phyloP scores from a whole-genome alignment of 2,797 vertebrate species.

The Eptatretus atami region DNA sequence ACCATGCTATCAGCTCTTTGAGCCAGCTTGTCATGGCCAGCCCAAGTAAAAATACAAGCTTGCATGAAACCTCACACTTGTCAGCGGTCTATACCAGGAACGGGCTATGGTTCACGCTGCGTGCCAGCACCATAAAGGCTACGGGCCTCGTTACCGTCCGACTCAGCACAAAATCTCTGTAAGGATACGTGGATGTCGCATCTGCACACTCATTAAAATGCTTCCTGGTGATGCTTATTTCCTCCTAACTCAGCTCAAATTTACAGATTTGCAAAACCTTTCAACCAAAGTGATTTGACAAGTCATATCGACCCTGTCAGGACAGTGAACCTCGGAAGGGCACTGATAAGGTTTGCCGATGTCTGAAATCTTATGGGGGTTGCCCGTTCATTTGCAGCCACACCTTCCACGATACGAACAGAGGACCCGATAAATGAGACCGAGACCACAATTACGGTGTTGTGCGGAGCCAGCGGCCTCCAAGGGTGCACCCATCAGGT shows the following conservation, averaged over 20 bases:
- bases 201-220: background rate
- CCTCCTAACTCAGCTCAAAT: constrained; percentile 12
- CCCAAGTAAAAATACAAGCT: constrained; percentile 64
- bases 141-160: constrained; percentile 76
- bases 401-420: constrained; percentile 54
- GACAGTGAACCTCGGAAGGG: too few species aligned
- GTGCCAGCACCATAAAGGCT: constrained; percentile 64
- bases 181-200: constrained; percentile 13
- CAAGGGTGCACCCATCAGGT: constrained; percentile 76
- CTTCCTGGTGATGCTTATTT: constrained; percentile 11
- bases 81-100: constrained; percentile 84
- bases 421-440: constrained; percentile 67
- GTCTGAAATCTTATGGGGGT: too few species aligned
- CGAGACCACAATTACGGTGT: constrained; percentile 68
- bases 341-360: too few species aligned
- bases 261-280: too few species aligned
- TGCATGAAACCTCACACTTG: constrained; percentile 76
- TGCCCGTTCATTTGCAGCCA: constrained; percentile 19
- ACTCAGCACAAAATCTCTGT: constrained; percentile 96
- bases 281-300: too few species aligned
- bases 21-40: constrained; percentile 70
- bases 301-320: too few species aligned
- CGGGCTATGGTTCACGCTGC: constrained; percentile 79
- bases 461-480: constrained; percentile 69
- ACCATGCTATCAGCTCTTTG: constrained; percentile 89